A percentile compares a stretch with the other conserved stretches of the same genome.
phyloP scores from a whole-genome alignment of 23 tunicate genomes.

The Oikopleura dioica region DNA sequence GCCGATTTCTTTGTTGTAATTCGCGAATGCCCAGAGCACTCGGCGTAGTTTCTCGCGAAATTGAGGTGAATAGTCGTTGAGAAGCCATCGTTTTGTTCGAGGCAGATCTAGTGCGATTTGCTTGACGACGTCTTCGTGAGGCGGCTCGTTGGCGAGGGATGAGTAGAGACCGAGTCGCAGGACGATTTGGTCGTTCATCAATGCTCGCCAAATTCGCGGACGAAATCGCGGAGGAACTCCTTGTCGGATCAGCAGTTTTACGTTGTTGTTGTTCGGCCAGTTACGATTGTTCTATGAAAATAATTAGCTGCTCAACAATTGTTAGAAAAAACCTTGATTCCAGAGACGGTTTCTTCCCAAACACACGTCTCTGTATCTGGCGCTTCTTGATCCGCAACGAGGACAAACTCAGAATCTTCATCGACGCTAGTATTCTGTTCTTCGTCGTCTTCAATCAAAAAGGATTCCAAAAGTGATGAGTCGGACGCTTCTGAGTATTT shows the following conservation, averaged over 20 bases:
- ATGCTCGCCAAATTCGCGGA: not conserved
- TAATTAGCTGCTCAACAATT: not conserved
- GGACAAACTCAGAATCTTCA: not conserved
- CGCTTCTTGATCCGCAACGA: not conserved
- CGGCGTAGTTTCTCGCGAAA: not conserved
- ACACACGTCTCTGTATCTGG: slow-evolving; percentile 1
- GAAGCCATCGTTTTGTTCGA: slow-evolving; percentile 1
- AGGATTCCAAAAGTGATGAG: not conserved
- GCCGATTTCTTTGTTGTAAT: not conserved
- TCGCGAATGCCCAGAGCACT: slow-evolving; percentile 7
- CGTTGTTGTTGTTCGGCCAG: not conserved
- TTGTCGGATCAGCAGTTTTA: not conserved
- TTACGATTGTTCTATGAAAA: not conserved
- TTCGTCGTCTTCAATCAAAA: not conserved
- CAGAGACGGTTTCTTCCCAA: not conserved
- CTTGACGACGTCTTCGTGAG: slow-evolving; percentile 1
- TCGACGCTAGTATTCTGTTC: not conserved
- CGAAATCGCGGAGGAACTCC: slow-evolving; percentile 8
- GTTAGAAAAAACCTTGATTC: not conserved
- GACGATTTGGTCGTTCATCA: slow-evolving; percentile 3
- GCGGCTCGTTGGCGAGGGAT: not conserved
- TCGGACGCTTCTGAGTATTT: not conserved
- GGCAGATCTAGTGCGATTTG: not conserved
- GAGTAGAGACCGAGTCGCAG: not conserved
- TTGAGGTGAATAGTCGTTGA: not conserved